Conservation (phyloP, 2,113 vertebrate species). For the Uria aalge region DNA sequence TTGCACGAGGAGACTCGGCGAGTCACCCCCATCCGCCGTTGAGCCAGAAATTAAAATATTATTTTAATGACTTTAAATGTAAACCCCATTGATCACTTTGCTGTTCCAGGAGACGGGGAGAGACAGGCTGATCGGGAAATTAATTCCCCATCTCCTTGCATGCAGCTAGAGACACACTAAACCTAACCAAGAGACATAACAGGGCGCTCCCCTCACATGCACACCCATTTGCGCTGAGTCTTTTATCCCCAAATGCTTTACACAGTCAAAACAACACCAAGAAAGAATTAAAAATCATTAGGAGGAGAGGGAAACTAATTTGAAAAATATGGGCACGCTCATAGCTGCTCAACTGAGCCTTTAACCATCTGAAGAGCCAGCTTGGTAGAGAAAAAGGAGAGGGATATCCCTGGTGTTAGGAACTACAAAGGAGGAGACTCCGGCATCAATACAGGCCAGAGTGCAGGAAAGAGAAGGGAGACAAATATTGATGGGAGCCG, state of each 20-base stretch:
- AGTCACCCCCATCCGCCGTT: rapidly evolving
- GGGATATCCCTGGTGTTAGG: neutral
- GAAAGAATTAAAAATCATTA: conserved; percentile 13
- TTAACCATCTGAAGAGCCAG: neutral
- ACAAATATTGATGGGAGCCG: neutral
- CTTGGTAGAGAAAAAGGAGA: neutral
- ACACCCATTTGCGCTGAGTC: neutral
- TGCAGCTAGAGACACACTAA: neutral
- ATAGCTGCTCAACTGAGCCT: neutral
- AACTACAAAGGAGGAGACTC: conserved; percentile 31
- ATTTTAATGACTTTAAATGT: neutral
- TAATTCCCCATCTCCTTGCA: neutral
- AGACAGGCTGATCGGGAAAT: neutral
- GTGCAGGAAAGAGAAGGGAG: neutral
- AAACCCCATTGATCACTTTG: neutral
- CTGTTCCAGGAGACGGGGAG: neutral
- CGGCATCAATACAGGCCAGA: neutral
- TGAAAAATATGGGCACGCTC: neutral
- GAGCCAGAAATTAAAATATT: neutral
- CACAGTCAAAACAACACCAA: neutral
- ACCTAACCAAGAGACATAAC: neutral
- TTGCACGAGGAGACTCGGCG: neutral
- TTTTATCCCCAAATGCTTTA: neutral
- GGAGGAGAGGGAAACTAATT: neutral
- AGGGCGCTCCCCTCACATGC: neutral